phyloP scores from a whole-genome alignment of 1,140 invertebrate genomes.

The Druon quercuslanigerum region DNA sequence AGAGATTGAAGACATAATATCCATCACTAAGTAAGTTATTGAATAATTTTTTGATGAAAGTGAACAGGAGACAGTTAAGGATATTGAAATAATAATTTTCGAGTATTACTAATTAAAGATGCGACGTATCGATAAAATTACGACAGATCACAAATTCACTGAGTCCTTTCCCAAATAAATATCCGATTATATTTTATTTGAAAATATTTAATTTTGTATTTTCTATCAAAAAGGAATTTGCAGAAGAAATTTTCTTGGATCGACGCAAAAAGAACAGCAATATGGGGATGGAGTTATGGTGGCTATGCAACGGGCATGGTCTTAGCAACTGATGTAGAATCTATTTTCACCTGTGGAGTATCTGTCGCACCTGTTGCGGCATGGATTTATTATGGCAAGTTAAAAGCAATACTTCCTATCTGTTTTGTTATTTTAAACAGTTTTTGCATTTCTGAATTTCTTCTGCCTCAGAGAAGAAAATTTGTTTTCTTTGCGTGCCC shows the following conservation, averaged over 20 bases:
- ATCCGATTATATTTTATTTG: neutral
- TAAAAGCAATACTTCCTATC: neutral
- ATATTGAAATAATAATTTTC: no score
- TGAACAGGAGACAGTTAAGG: no score
- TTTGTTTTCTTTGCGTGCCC: no score
- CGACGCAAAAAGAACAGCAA: constrained; percentile 81
- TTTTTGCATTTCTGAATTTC: no score
- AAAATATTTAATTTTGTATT: neutral
- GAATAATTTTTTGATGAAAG: no score
- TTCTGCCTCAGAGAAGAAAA: no score
- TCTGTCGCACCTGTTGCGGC: constrained; percentile 86
- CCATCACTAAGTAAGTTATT: constrained; percentile 76
- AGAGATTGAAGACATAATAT: constrained; percentile 81
- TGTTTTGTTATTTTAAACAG: no score
- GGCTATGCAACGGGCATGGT: constrained; percentile 74
- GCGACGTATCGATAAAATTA: no score
- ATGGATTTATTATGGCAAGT: constrained; percentile 90
- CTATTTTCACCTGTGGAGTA: constrained; percentile 79
- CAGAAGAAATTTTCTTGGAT: constrained; percentile 81
- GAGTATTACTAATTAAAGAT: no score
- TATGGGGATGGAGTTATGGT: constrained; percentile 86
- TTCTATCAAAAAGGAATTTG: constrained; percentile 73
- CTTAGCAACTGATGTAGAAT: constrained; percentile 75
- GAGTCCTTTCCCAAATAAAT: no score
- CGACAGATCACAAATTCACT: no score